phyloP scores from a whole-genome alignment of 1,140 invertebrate species.

The Drosophila burlai region DNA sequence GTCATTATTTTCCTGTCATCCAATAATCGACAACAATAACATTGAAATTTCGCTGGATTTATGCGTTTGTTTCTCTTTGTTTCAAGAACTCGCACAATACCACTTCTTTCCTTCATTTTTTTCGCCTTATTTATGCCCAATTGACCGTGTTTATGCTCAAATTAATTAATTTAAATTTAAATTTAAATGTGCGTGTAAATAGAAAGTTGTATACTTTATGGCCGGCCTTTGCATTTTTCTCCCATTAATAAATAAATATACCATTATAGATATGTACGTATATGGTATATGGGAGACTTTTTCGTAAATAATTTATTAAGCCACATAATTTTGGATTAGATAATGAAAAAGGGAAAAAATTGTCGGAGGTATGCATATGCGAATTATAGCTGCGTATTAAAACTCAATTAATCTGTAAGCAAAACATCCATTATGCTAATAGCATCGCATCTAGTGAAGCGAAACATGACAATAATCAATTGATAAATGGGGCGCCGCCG shows the following conservation, averaged over 20 bases:
- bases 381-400: conserved; percentile 48
- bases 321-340: conserved; percentile 63
- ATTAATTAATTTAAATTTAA: conserved; percentile 61
- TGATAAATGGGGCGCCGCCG: conserved; percentile 37
- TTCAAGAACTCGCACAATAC: neutral
- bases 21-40: conserved; percentile 41
- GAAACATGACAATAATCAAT: conserved; percentile 20
- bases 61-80: neutral
- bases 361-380: conserved; percentile 7
- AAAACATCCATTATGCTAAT: conserved; percentile 59
- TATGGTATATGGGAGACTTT: conserved; percentile 5
- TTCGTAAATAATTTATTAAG: conserved; percentile 57
- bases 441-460: neutral
- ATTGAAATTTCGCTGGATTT: conserved; percentile 15
- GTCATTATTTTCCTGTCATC: conserved; percentile 35
- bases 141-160: conserved; percentile 38
- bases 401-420: conserved; percentile 56
- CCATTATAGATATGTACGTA: neutral
- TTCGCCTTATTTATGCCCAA: conserved; percentile 38
- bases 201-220: conserved; percentile 50
- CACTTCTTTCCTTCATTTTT: neutral
- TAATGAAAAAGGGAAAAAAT: conserved; percentile 8
- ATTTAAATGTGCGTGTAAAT: conserved; percentile 55
- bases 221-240: conserved; percentile 6
- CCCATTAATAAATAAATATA: neutral